Conservation (phyloP, 2,888 invertebrate species). For the Craniophora ligustri region DNA sequence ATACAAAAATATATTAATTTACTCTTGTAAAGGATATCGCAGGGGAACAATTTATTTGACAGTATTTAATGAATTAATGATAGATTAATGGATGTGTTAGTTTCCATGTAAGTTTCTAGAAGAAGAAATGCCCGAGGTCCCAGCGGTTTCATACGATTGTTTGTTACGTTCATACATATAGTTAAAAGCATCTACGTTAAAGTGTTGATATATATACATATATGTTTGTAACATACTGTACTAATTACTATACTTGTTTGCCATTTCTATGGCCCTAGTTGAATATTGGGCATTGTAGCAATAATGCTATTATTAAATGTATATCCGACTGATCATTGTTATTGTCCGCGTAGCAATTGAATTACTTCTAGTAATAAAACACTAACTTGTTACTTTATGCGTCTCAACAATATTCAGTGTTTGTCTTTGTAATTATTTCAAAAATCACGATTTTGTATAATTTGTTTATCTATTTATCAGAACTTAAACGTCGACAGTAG, state of each 20-base stretch:
- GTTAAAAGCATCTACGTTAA: constrained; percentile 33
- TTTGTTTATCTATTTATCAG: constrained; percentile 29
- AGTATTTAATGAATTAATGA: constrained; percentile 58
- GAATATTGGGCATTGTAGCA: constrained; percentile 27
- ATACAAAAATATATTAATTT: constrained; percentile 40
- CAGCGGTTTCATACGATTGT: constrained; percentile 17
- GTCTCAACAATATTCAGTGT: constrained; percentile 19
- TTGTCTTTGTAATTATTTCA: constrained; percentile 35
- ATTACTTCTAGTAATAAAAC: constrained; percentile 33
- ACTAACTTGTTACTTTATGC: constrained; percentile 21
- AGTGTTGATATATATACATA: constrained; percentile 24
- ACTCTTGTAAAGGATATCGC: constrained; percentile 44
- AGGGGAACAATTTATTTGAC: constrained; percentile 60
- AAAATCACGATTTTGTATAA: constrained; percentile 35
- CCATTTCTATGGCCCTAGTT: constrained; percentile 14
- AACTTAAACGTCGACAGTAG: constrained; percentile 26
- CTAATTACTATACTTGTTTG: constrained; percentile 9
- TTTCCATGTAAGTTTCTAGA: constrained; percentile 43
- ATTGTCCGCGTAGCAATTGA: constrained; percentile 25
- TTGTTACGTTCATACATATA: constrained; percentile 35
- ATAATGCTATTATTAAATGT: constrained; percentile 20
- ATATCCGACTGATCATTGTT: constrained; percentile 40
- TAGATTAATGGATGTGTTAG: constrained; percentile 32
- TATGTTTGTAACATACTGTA: constrained; percentile 18
- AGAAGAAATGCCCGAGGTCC: constrained; percentile 20